Conservation (phyloP, 2,888 invertebrate genomes). For the Lagria hirta region DNA sequence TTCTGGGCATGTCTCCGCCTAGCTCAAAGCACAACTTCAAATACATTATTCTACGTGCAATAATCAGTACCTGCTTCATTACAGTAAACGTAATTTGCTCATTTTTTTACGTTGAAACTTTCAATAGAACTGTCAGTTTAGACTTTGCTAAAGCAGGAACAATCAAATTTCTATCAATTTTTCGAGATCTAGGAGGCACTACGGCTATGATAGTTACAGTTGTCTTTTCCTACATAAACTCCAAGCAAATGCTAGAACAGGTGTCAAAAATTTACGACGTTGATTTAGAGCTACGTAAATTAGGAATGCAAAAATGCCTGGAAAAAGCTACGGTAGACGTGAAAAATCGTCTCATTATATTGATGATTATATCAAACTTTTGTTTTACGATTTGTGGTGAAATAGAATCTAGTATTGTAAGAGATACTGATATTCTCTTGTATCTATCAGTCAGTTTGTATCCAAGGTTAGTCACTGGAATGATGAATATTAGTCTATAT, state of each 20-base stretch:
- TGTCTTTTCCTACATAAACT: background rate
- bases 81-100: too few relatives aligned
- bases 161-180: conserved; percentile 6
- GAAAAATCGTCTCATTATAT: background rate
- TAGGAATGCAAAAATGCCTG: too few relatives aligned
- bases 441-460: conserved; percentile 5
- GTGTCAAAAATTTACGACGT: background rate
- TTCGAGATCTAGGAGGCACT: conserved; percentile 7
- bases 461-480: conserved; percentile 2
- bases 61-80: too few relatives aligned
- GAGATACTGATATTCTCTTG: background rate
- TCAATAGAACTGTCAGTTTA: too few relatives aligned
- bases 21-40: too few relatives aligned
- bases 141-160: conserved; percentile 21
- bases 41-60: too few relatives aligned
- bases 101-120: too few relatives aligned
- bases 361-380: conserved; percentile 2
- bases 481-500: conserved; percentile 5
- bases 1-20: too few relatives aligned
- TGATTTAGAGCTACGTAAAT: background rate
- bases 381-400: conserved; percentile 5
- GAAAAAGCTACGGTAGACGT: conserved; percentile 1
- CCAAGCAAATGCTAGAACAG: background rate
- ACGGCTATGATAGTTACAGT: conserved; percentile 7
- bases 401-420: background rate